Evolutionary conservation across 2,113 vertebrate genomes (phyloP), one percentile per base, ranked within the genome.

Genomic region (Orientallactaga bullata): DNA sequence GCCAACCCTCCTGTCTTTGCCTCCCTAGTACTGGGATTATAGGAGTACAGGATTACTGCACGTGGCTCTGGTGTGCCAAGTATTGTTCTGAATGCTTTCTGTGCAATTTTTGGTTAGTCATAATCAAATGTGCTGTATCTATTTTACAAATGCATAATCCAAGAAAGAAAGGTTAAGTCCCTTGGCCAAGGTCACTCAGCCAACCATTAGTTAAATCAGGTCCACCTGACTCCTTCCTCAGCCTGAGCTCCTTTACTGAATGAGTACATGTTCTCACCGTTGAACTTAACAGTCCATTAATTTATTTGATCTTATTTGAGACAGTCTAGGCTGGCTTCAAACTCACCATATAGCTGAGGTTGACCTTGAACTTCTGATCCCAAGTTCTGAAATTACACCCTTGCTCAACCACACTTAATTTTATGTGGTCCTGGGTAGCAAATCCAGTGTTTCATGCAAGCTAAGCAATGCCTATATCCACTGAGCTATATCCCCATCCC

Each of bases 81-180:
- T 60, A 60, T 89, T 80, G 63, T 87, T 86, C 55, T 79, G n/a
- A 91, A 66, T 85, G 77, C 65, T 91, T 95, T 88, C 68, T 89
- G 30, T 89, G 74, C 69, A n/a, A 51, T 71, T 95, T 93, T 82
- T 58, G 79, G 30, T 78, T 90, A 87, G 65, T 95, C 47, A 87
- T 71, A 71, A 88, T 69, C 72, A 93, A 84, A n/a, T 35, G 13
- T 90, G 65, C 39, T 23, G 17, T 71, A n/a, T 84, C 13, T 71
- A 0, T 88, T 86, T 93, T 78, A 76, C 60, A 69, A 61, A 76
- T 60, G 17, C 28, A 26, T 93, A n/a, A 55, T 65, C 26, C 8
- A 61, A 90, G 24, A 69, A 35, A 76, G 78, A 94, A 80, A 66
- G 83, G n/a, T 80, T 74, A 88, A 80, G 51, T 74, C 60, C 60